A percentile compares a stretch with the other conserved stretches of the same genome.
These are phyloP conservation scores for Mohoua ochrocephala DNA, from an alignment of 2,113 vertebrate genomes.

Conservation along the genomic window DNA sequence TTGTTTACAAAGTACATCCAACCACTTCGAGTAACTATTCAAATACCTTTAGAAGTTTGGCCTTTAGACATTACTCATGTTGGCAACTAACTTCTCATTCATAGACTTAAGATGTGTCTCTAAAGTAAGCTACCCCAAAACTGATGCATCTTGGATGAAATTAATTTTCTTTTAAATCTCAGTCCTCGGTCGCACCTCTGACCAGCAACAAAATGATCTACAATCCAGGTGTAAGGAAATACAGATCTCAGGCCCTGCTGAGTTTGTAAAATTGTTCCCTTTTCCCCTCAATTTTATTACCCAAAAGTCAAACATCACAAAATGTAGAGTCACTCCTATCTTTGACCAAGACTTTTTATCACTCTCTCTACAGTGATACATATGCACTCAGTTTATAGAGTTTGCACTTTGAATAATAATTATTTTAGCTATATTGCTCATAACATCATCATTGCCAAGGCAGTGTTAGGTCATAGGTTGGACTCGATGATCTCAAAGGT, in stretches of 20 bases:
- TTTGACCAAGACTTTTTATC: background rate
- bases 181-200: accelerated
- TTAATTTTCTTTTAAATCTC: background rate
- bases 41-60: background rate
- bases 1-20: background rate
- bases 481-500: background rate
- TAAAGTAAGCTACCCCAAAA: background rate
- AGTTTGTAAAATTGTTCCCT: background rate
- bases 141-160: background rate
- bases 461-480: background rate
- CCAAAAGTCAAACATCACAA: background rate
- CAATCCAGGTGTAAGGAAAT: background rate
- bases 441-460: background rate
- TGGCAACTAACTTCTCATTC: background rate
- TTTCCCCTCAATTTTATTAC: background rate
- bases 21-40: background rate
- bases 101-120: background rate
- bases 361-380: background rate
- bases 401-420: background rate
- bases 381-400: background rate
- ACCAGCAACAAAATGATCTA: background rate
- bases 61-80: background rate
- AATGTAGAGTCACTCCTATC: background rate
- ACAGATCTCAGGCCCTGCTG: background rate
- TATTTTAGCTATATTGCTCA: background rate